A percentile compares a stretch with the other conserved stretches of the same genome.
These are phyloP conservation scores for Agapornis canus DNA, from an alignment of 2,797 vertebrate species.

Conservation along the genomic window DNA sequence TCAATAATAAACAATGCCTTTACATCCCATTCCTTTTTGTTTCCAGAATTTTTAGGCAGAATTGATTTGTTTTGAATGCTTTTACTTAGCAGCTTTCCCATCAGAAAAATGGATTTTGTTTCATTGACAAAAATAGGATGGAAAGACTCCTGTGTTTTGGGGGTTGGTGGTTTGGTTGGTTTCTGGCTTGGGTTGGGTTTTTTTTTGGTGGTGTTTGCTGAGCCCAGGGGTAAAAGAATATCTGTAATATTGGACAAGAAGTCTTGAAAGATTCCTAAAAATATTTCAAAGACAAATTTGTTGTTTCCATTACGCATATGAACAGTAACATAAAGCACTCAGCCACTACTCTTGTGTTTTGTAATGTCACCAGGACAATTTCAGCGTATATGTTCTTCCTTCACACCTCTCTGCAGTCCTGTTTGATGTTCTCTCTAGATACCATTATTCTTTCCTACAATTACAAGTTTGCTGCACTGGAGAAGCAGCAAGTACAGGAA, in stretches of 20 bases:
- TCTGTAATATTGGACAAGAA: neutral
- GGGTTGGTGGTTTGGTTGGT: neutral
- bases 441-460: neutral
- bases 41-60: neutral
- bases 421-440: neutral
- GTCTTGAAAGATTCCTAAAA: neutral
- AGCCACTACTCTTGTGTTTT: neutral
- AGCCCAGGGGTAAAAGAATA: neutral
- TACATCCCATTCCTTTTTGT: neutral
- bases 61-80: neutral
- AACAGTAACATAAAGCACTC: neutral
- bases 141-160: neutral
- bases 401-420: neutral
- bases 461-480: neutral
- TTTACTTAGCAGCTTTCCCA: neutral
- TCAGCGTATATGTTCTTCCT: neutral
- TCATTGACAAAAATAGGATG: neutral
- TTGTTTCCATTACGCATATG: neutral
- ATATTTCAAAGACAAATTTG: neutral
- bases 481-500: neutral
- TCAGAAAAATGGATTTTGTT: neutral
- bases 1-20: neutral
- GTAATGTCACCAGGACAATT: neutral
- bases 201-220: neutral
- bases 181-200: neutral